Evolutionary conservation across 2,797 vertebrate genomes (phyloP), one percentile per base, ranked within the genome.

Genomic region (Cyclura pinguis): DNA sequence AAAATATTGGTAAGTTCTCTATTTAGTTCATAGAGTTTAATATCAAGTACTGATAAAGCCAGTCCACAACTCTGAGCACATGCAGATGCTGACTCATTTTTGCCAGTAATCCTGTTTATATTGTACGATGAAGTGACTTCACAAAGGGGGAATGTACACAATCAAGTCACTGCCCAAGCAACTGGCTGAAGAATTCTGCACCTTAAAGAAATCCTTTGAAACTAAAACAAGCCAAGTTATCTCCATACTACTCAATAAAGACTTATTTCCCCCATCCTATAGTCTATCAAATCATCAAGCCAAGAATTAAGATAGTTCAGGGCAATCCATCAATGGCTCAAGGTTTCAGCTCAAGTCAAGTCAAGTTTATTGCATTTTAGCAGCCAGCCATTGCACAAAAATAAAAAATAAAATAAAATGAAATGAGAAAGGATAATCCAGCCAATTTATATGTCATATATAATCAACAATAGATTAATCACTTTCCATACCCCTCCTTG

Each of bases 141-240:
- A 81, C 14, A 86, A n/a, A 90, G n/a, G 10, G 57, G 38, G 55
- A 74, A 74, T 69, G 6, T 57, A 86, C 50, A 74, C 67, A 62
- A 42, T 73, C n/a, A 81, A 24, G 35, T 24, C 50, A 82, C 35
- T 55, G 22, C 77, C 77, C 47, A 80, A 72, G 64, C 18, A 90
- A 81, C 77, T 82, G 78, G 64, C 29, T 50, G n/a, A 90, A 88
- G n/a, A 76, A 38, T 76, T 64, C 42, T 87, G 38, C 78, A 74
- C 29, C 27, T 89, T 89, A 78, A 80, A 84, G 74, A 67, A 55
- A 86, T 4, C 42, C 12, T 38, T 50, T 64, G 10, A 20, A 55
- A 78, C 9, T 67, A n/a, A 69, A 78, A 67, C 55, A 2, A 59
- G 47, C 4, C n/a, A 38, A 47, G 24, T 3, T 29, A 2, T 69